Percentiles rank a stretch among this genome's conserved stretches.
These are phyloP conservation scores for Limonius californicus DNA, from an alignment of 1,140 invertebrate genomes.

Conservation along the genomic window DNA sequence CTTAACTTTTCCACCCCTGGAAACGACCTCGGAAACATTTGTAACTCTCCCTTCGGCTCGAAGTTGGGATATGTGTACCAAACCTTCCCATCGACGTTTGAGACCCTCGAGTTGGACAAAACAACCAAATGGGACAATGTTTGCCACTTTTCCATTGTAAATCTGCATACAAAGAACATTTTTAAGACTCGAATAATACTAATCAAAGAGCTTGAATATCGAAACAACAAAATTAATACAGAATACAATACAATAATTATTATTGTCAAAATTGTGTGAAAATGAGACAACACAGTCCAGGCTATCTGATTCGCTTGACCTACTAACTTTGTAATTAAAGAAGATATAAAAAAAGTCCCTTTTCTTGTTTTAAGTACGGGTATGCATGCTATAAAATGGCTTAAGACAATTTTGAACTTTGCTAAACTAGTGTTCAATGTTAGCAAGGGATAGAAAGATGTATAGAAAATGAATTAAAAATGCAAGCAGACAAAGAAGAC, in stretches of 20 bases:
- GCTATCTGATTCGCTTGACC: too few relatives aligned
- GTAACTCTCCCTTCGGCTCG: conserved; percentile 90
- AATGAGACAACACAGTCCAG: too few relatives aligned
- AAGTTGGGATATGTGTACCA: conserved; percentile 97
- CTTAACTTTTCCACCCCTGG: conserved; percentile 87
- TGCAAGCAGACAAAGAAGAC: background rate
- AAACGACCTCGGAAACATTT: conserved; percentile 91
- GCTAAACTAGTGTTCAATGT: too few relatives aligned
- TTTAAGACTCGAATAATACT: conserved; percentile 16
- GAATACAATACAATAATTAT: conserved; percentile 7
- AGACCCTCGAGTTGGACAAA: conserved; percentile 95
- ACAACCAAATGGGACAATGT: conserved; percentile 95
- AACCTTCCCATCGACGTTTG: conserved; percentile 83
- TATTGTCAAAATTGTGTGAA: conserved; percentile 23
- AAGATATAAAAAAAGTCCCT: too few relatives aligned
- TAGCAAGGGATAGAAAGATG: too few relatives aligned
- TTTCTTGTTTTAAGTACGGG: too few relatives aligned
- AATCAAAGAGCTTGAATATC: too few relatives aligned
- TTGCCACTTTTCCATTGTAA: conserved; percentile 91
- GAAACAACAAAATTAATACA: conserved; percentile 2
- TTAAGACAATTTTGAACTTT: too few relatives aligned
- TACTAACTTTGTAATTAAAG: background rate
- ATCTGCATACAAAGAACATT: conserved; percentile 58
- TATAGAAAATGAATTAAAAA: background rate
- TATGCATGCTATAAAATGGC: too few relatives aligned